Conservation (phyloP, 2,113 vertebrate genomes). For the Vanacampus margaritifer region DNA sequence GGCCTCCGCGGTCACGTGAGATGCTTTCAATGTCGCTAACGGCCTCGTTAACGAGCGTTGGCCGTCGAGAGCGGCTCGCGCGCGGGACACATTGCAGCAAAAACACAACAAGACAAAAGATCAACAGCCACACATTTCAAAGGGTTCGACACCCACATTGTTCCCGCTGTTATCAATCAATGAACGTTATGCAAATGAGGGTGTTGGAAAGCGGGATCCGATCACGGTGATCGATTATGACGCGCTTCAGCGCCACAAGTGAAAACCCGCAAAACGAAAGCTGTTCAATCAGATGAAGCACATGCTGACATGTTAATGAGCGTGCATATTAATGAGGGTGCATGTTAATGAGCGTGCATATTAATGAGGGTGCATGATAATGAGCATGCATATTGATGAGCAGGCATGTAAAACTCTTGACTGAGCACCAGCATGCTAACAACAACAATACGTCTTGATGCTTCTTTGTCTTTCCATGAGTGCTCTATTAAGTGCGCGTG, state of each 20-base stretch:
- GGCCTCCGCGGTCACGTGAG: no score
- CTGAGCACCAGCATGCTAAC: background rate
- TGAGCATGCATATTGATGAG: background rate
- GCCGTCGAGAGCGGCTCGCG: no score
- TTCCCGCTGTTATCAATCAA: background rate
- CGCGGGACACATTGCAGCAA: no score
- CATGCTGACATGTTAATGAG: background rate
- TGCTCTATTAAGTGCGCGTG: background rate
- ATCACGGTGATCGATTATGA: no score
- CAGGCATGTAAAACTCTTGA: background rate
- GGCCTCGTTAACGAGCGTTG: no score
- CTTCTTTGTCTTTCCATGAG: slow-evolving; percentile 4
- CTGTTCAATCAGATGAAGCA: background rate
- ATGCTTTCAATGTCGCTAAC: no score
- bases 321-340: background rate
- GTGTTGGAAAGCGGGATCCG: no score
- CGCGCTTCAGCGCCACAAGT: background rate
- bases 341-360: background rate
- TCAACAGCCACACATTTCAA: no score
- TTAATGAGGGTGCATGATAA: background rate
- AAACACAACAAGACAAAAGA: no score
- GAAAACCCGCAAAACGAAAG: background rate
- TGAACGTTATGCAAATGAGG: background rate
- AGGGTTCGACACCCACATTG: background rate
- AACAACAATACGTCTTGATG: background rate